Base-by-base conservation (phyloP, 2,888 invertebrate species). In the Empis livida region DNA sequence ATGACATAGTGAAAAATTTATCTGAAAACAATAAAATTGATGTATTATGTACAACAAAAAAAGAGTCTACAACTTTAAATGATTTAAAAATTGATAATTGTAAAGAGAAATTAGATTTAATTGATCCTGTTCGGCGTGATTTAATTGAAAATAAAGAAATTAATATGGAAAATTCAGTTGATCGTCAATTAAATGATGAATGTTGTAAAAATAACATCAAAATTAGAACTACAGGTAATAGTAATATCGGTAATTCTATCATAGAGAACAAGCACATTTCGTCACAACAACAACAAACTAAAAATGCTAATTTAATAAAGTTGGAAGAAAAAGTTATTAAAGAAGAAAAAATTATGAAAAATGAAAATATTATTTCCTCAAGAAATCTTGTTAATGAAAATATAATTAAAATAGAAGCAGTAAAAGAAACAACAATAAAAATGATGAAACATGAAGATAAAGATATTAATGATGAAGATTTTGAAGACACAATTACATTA, bases 1-100 rank as follows among this genome's bases (percentile, higher is more conserved):
- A 35, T 31, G 45, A 45, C 43, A 35, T 52, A 9, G 31, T 52
- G n/a, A 43, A 49, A 45, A 52, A 50, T 45, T 42, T 52, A 38
- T 50, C 52, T 1, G 49, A 46, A 40, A 49, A 63, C n/a, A 35
- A 13, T 13, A 35, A n/a, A 62, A 51, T 65, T 62, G 45, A 64
- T 17, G 38, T 51, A 13, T 35, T 49, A 20, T 52, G 49, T 44
- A 41, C 48, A 14, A 31, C 46, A 23, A 54, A 49, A 44, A 47
- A 50, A 38, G 48, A 51, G 30, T 46, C 53, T 16, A 46, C 44
- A 32, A 46, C 46, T 16, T 43, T 50, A 11, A 38, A 31, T 30
- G 42, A 47, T n/a, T 35, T 48, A 5, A 52, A 49, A 16, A 50
- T 56, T 11, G 44, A 8, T n/a, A 61, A 35, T 35, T 27, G 23